Percentiles rank a stretch among this genome's conserved stretches.
Conservation (phyloP, 2,113 vertebrate genomes). For the Etheostoma spectabile region DNA sequence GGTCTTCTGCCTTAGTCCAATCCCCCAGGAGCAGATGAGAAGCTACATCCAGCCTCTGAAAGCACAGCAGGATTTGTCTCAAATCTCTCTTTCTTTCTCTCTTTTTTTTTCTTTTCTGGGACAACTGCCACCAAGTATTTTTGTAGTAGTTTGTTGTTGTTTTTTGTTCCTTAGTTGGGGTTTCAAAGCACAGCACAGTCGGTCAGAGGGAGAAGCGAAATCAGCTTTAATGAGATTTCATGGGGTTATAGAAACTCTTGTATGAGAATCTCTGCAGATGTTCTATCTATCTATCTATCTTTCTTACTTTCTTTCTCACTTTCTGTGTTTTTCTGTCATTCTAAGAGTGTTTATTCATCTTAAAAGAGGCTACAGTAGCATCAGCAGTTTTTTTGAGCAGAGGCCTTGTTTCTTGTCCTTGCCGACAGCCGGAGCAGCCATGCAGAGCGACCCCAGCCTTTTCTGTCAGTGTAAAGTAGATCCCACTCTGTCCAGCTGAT, state of each 20-base stretch:
- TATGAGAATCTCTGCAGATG: background rate
- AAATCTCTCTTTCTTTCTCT: constrained; percentile 42
- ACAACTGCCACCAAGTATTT: constrained; percentile 60
- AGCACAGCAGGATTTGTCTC: constrained; percentile 65
- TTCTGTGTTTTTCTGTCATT: constrained; percentile 20
- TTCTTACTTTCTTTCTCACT: background rate
- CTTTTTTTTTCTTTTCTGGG: constrained; percentile 40
- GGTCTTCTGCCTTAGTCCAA: constrained; percentile 49
- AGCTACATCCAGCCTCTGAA: constrained; percentile 52
- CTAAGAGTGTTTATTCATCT: constrained; percentile 38
- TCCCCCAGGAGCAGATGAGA: constrained; percentile 70
- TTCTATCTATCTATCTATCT: constrained; percentile 19
- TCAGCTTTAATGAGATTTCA: constrained; percentile 23
- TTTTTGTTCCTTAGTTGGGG: constrained; percentile 46
- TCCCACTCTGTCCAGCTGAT: constrained; percentile 70
- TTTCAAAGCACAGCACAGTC: constrained; percentile 39
- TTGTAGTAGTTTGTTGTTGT: constrained; percentile 47
- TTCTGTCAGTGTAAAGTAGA: constrained; percentile 64
- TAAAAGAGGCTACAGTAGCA: constrained; percentile 29
- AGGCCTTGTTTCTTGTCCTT: constrained; percentile 56
- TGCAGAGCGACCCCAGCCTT: constrained; percentile 51
- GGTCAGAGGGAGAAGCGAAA: constrained; percentile 33
- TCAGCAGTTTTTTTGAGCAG: constrained; percentile 51
- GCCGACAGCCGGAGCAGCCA: constrained; percentile 56
- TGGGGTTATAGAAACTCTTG: constrained; percentile 14